Conservation (phyloP, 2,888 invertebrate species). For the Ligdia adustata region DNA sequence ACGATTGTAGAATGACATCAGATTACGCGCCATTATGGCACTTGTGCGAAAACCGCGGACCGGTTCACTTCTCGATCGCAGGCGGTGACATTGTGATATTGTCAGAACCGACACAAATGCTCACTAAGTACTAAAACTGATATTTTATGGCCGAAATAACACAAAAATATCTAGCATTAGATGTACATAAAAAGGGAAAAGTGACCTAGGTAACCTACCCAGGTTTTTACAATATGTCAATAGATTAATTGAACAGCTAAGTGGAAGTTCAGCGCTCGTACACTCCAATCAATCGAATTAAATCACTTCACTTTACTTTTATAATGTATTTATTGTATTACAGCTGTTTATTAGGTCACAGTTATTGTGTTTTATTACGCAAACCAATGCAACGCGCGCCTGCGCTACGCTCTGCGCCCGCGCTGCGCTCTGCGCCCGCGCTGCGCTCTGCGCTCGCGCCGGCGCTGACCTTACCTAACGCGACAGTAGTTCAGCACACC, state of each 20-base stretch:
- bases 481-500: slow-evolving; percentile 55
- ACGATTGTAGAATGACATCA: slow-evolving; percentile 21
- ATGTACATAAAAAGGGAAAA: too few relatives aligned
- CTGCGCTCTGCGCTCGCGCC: slow-evolving; percentile 30
- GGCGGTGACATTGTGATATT: slow-evolving; percentile 15
- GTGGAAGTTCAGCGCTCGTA: too few relatives aligned
- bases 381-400: slow-evolving; percentile 46
- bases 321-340: too few relatives aligned
- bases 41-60: slow-evolving; percentile 45
- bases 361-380: slow-evolving; percentile 41
- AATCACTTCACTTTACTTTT: too few relatives aligned
- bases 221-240: too few relatives aligned
- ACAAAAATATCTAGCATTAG: too few relatives aligned
- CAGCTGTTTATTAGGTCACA: neutral
- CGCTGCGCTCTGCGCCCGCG: slow-evolving; percentile 31
- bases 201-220: too few relatives aligned
- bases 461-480: slow-evolving; percentile 71
- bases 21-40: slow-evolving; percentile 41
- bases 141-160: too few relatives aligned
- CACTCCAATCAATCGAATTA: too few relatives aligned
- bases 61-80: slow-evolving; percentile 35
- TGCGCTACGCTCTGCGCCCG: slow-evolving; percentile 43
- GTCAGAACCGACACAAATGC: slow-evolving; percentile 7
- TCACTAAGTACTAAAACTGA: too few relatives aligned
- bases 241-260: too few relatives aligned